A percentile compares a stretch with the other conserved stretches of the same genome.
phyloP scores from a whole-genome alignment of 2,797 vertebrate genomes.

The Hippocampus kuda region DNA sequence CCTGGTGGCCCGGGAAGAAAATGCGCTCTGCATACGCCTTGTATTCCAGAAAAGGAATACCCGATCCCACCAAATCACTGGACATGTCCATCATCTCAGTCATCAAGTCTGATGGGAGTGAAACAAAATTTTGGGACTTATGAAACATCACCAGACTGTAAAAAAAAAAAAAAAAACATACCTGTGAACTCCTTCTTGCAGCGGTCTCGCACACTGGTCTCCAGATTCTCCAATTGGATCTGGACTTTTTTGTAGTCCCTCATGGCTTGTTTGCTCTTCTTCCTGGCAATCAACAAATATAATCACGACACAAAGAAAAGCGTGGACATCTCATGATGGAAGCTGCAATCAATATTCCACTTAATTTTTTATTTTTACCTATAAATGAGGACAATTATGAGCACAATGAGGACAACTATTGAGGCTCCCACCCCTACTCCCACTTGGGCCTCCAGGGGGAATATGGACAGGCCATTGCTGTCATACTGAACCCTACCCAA shows the following conservation, averaged over 20 bases:
- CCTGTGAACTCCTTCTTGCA: conserved; percentile 98
- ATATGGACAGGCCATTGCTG: conserved; percentile 77
- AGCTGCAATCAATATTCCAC: background rate
- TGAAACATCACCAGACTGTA: background rate
- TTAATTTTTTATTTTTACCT: conserved; percentile 60
- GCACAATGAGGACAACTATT: conserved; percentile 85
- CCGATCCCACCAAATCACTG: conserved; percentile 89
- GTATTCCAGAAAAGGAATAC: conserved; percentile 94
- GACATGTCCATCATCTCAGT: conserved; percentile 98
- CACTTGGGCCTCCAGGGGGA: conserved; percentile 88
- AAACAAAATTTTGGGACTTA: background rate
- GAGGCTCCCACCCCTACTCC: conserved; percentile 86
- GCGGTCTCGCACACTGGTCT: conserved; percentile 93
- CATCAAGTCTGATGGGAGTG: conserved; percentile 79
- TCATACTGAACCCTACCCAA: conserved; percentile 88
- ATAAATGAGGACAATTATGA: conserved; percentile 93
- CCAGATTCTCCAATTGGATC: conserved; percentile 94
- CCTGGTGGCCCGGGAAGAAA: conserved; percentile 92
- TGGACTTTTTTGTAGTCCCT: conserved; percentile 97
- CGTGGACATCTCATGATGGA: background rate
- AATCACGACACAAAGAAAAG: background rate
- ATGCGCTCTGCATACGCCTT: conserved; percentile 85
- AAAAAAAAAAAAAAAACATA: conserved; percentile 29
- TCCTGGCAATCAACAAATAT: conserved; percentile 59
- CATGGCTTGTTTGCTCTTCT: conserved; percentile 96